phyloP scores from a whole-genome alignment of 2,888 invertebrate genomes.

The Uloborus plumipes region DNA sequence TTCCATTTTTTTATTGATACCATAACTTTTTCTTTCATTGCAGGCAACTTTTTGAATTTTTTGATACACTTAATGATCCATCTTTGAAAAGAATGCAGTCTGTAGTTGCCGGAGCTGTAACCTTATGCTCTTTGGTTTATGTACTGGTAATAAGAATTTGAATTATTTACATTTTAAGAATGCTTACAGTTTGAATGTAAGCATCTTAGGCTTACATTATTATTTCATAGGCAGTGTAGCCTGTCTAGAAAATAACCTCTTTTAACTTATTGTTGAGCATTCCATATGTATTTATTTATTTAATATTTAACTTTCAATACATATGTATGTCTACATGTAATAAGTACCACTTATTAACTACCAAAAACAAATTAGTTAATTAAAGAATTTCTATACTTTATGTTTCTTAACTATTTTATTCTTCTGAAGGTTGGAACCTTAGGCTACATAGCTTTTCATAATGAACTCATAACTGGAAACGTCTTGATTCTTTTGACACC shows the following conservation, averaged over 20 bases:
- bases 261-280: too few species aligned
- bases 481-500: constrained; percentile 88
- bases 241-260: too few species aligned
- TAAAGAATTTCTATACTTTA: too few species aligned
- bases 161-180: too few species aligned
- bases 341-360: too few species aligned
- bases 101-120: constrained; percentile 89
- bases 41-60: constrained; percentile 92
- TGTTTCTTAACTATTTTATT: not conserved
- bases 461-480: constrained; percentile 79
- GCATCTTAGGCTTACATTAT: too few species aligned
- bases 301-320: not conserved
- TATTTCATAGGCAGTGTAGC: too few species aligned
- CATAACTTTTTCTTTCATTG: constrained; percentile 13
- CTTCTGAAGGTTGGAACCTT: constrained; percentile 80
- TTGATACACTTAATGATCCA: constrained; percentile 88
- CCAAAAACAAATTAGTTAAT: too few species aligned
- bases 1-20: too few species aligned
- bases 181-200: too few species aligned
- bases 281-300: not conserved
- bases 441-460: constrained; percentile 90
- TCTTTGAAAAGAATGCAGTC: constrained; percentile 89
- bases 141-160: constrained; percentile 73
- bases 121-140: constrained; percentile 91
- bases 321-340: not conserved